Evolutionary conservation across 2,888 invertebrate genomes (phyloP), one percentile per base, ranked within the genome.

Genomic region (Epiblema foenella): DNA sequence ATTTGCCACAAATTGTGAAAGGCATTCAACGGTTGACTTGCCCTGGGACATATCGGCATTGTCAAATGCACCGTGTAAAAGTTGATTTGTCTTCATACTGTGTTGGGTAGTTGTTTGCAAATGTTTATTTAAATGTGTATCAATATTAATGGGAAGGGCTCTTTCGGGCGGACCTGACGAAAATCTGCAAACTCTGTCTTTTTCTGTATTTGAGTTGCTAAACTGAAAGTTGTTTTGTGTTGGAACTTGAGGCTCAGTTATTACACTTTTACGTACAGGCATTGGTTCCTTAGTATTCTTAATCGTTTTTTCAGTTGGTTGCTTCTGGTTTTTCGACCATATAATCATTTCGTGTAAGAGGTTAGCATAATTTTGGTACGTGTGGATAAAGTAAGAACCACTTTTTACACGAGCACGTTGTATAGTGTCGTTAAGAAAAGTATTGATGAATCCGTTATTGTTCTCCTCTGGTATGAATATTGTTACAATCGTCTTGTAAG

Each of bases 381-480:
- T 54, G 0, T 11, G 5, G 20, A n/a, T 29, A 60, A 49, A 60
- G n/a, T 46, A 54, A 24, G 54, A 29, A 66, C 18, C 24, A 1
- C 54, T 51, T 1, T 51, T 42, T 8, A 46, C 3, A 17, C 29
- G 11, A 33, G 68, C 65, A n/a, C 24, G 18, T 56, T 52, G 58
- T 20, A 54, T 10, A 4, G 62, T 62, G 4, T 62, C n/a, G 9
- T 65, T 51, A 11, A 59, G 17, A 52, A 74, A 72, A 8, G 12
- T 1, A 20, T 29, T n/a, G 10, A 72, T 46, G 46, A 65, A 72
- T 17, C n/a, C 15, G 7, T 4, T 46, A 39, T 74, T 72, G 1
- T 72, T n/a, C 54, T 62, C 56, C n/a, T 66, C 42, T 0, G 71
- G 68, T 12, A 72, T 1, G 2, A 74, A 17, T 12, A 72, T 29